These are phyloP conservation scores for Cephus pygmeus DNA, from an alignment of 2,888 invertebrate genomes.

Conservation along the genomic window DNA sequence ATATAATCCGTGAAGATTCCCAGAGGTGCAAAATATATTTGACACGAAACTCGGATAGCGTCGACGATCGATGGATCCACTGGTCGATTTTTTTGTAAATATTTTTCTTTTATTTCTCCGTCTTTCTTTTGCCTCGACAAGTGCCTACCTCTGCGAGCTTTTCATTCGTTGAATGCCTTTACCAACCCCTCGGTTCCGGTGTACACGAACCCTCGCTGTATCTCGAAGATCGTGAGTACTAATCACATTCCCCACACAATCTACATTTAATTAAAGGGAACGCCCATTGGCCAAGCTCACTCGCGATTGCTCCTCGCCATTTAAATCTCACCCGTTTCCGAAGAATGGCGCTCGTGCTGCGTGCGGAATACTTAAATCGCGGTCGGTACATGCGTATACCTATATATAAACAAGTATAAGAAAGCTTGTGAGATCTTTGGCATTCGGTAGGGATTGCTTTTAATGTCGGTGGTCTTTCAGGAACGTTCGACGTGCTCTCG, in stretches of 20 bases:
- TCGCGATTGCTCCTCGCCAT: conserved; percentile 62
- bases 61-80: not conserved
- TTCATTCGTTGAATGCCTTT: not conserved
- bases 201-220: not conserved
- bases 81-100: not conserved
- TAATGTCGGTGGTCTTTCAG: conserved; percentile 10
- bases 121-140: not conserved
- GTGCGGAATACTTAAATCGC: conserved; percentile 57
- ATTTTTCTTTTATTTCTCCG: not conserved
- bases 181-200: not conserved
- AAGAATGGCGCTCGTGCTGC: conserved; percentile 36
- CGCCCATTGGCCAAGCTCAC: conserved; percentile 60
- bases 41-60: not conserved
- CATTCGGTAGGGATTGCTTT: conserved; percentile 21
- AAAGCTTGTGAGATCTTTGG: conserved; percentile 18
- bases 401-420: conserved; percentile 23
- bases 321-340: conserved; percentile 51
- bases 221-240: conserved; percentile 49
- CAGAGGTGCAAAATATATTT: not conserved
- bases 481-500: not conserved
- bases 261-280: conserved; percentile 66
- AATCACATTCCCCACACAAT: conserved; percentile 63
- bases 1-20: not conserved
- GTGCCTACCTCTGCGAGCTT: not conserved
- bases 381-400: conserved; percentile 7